Evolutionary conservation across 2,113 vertebrate species (phyloP), one percentile per base, ranked within the genome.

Genomic region (Zapus hudsonius): DNA sequence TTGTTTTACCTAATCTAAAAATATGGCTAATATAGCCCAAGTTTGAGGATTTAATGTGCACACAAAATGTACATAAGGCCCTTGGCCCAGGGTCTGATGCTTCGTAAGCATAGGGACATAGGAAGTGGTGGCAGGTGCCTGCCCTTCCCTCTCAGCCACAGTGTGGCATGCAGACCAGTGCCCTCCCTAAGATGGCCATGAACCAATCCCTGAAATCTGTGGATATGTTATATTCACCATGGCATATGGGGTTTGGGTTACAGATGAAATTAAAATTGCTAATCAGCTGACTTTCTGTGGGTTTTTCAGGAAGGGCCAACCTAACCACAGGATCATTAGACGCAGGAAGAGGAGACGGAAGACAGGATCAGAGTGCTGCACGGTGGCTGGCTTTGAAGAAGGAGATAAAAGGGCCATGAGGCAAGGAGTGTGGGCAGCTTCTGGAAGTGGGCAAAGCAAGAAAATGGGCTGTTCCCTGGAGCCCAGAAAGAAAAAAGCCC

Each of bases 1-100:
- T 52, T 78, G 84, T 61, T 81, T 67, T 76, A 38, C 25, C 81
- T 69, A 33, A 70, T 91, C 81, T 93, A 79, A 94, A 93, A 89
- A 81, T 22, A 7, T 27, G 31, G 40, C 22, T 73, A 61, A 40
- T 42, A 78, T 7, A 55, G 44, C 36, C 63, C 55, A 64, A 84
- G 36, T 70, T 5, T 73, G 57, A 85, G 19, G 17, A 63, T 36
- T 55, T 92, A 82, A 40, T 44, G 15, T 40, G 29, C 6, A 3
- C 5, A 29, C 19, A 44, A 83, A 80, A 83, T 61, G 27, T 31
- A 20, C 9, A 25, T 17, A 72, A 61, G 13, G 33, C 40, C 57
- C 25, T 63, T 16, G 44, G 13, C 33, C 1, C 40, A n/a, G 31
- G 81, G 25, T 47, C 31, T 31, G 11, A 8, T 2, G 7, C 11